Evolutionary conservation across 2,797 vertebrate species (phyloP), one percentile per base, ranked within the genome.

Genomic region (Chaunax sp.): DNA sequence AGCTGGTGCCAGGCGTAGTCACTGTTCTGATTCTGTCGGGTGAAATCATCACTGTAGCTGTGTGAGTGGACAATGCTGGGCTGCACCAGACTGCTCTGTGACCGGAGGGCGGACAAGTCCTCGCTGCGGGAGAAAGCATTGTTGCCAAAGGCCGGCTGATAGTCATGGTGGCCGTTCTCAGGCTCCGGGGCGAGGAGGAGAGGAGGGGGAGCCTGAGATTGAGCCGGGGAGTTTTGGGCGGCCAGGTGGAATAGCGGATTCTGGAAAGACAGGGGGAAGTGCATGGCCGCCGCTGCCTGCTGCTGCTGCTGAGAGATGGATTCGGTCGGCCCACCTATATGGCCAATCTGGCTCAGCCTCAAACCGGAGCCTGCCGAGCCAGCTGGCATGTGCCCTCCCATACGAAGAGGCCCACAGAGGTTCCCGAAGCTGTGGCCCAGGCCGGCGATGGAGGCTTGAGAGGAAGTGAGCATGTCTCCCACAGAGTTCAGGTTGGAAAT

Each of bases 11-110:
- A 94, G 80, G 92, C 91, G 64, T 95, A 97, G 82, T 98, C 96
- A 2, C 93, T 92, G 65, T 90, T 87, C 87, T 94, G 96, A 81
- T 97, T 97, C 63, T 97, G 96, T 38, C 96, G 95, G 33, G 93
- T 96, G 91, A 96, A 98, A 78, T 98, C 97, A 43, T 98, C 97
- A 40, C 97, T 98, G 93, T 98, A 98, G 90, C 97, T 98, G 95
- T 98, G 97, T 65, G 96, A 97, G 90, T 97, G 97, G 65, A 97
- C 95, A 75, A 98, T 96, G 85, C 96, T 94, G 72, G 94, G 93
- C 89, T 94, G 94, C 76, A 94, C 94, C 90, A 94, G 91, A 57
- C 93, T 94, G 92, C 91, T 94, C 78, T 94, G 92, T 4, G 93
- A 91, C 74, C 96, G 95, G 68, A 95, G 90, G 14, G 94, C 92